Conservation (phyloP, 2,888 invertebrate species). For the Morinoia aosen region DNA sequence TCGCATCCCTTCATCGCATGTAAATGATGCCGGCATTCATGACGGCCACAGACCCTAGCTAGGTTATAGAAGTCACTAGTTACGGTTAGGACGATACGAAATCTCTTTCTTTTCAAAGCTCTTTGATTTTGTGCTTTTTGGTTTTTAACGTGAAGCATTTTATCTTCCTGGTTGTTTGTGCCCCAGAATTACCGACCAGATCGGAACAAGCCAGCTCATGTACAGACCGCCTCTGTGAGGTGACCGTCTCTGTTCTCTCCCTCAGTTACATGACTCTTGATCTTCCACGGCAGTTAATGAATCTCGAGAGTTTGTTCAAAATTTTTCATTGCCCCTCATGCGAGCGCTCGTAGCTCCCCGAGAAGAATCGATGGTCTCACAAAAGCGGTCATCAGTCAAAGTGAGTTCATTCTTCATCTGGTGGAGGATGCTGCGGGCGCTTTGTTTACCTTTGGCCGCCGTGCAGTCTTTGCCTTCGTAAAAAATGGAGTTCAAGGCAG, state of each 20-base stretch:
- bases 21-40: no score
- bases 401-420: constrained; percentile 29
- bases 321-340: background rate
- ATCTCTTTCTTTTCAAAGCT: no score
- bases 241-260: no score
- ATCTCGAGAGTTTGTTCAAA: background rate
- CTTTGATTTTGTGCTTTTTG: no score
- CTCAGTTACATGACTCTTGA: background rate
- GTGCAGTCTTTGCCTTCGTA: background rate
- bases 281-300: background rate
- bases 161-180: background rate
- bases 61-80: no score
- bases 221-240: no score
- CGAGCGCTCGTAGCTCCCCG: background rate
- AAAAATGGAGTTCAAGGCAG: background rate
- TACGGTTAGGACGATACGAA: no score
- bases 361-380: background rate
- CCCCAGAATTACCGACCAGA: background rate
- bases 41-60: no score
- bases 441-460: background rate
- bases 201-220: background rate
- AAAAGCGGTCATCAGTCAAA: constrained; percentile 38
- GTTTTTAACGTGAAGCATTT: background rate
- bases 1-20: no score
- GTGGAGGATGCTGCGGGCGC: background rate